Conservation (phyloP, 1,140 invertebrate genomes). For the Camponotus vicinus region DNA sequence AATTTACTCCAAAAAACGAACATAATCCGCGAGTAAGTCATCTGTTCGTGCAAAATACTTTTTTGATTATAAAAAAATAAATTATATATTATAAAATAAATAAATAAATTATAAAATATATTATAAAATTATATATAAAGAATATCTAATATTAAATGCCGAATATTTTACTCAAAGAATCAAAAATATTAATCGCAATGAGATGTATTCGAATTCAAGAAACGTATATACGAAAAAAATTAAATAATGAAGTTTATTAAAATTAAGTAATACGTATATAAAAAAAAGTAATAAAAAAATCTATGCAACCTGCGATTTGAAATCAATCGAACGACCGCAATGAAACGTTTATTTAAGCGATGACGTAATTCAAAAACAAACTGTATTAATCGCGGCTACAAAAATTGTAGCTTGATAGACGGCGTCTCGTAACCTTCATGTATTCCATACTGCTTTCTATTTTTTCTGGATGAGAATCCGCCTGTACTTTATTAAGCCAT, state of each 20-base stretch:
- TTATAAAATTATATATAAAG: no score
- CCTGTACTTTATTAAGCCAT: neutral
- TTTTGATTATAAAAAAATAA: no score
- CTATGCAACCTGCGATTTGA: conserved; percentile 29
- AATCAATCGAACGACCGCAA: conserved; percentile 6
- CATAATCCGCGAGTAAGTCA: no score
- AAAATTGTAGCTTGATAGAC: neutral
- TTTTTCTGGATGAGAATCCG: conserved; percentile 59
- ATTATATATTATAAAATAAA: no score
- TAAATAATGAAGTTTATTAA: neutral
- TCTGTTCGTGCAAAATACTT: no score
- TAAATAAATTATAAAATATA: no score
- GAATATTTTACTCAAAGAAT: no score
- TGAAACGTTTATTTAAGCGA: neutral
- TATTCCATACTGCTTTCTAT: conserved; percentile 61
- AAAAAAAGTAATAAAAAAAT: neutral
- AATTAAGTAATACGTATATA: neutral
- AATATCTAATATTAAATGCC: no score
- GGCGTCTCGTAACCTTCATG: conserved; percentile 37
- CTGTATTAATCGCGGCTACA: conserved; percentile 39
- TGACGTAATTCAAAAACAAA: neutral
- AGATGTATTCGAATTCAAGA: no score
- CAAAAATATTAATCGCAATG: no score
- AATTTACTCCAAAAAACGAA: no score
- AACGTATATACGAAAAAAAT: no score